Conservation (phyloP, 1,140 invertebrate genomes). For the Megalonaias nervosa region DNA sequence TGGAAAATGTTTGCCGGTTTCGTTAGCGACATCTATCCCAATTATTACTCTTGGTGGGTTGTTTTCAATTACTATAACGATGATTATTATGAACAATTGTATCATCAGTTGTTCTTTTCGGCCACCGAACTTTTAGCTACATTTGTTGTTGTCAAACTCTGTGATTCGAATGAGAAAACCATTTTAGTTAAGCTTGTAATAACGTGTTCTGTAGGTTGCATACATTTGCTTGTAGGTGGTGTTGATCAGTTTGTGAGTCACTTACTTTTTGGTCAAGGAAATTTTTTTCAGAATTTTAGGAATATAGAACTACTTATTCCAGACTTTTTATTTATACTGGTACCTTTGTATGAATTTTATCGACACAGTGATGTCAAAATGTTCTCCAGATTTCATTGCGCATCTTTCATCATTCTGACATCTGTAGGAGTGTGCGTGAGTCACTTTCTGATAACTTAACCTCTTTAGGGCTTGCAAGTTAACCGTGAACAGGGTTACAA, state of each 20-base stretch:
- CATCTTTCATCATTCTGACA: too few species aligned
- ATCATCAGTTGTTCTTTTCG: slow-evolving; percentile 79
- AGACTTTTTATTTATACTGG: slow-evolving; percentile 78
- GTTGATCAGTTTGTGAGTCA: slow-evolving; percentile 83
- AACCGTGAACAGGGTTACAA: too few species aligned
- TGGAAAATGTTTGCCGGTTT: slow-evolving; percentile 80
- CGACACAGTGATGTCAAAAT: too few species aligned
- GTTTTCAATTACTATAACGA: slow-evolving; percentile 88
- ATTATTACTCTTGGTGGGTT: slow-evolving; percentile 87
- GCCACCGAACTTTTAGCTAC: slow-evolving; percentile 81
- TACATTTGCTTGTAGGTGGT: slow-evolving; percentile 80
- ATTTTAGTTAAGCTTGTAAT: slow-evolving; percentile 76
- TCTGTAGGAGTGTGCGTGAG: too few species aligned
- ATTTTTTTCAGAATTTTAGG: slow-evolving; percentile 74
- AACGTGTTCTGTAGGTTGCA: slow-evolving; percentile 77
- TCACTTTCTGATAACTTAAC: too few species aligned
- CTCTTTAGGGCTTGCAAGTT: too few species aligned
- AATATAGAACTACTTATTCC: slow-evolving; percentile 83
- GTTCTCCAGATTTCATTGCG: too few species aligned
- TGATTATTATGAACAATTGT: slow-evolving; percentile 77
- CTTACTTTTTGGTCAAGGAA: slow-evolving; percentile 80
- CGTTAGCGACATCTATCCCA: slow-evolving; percentile 80
- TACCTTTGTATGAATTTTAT: slow-evolving; percentile 60
- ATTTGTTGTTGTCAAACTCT: slow-evolving; percentile 67
- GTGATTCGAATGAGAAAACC: slow-evolving; percentile 73